Percentiles rank a stretch among this genome's conserved stretches.
phyloP scores from a whole-genome alignment of 2,113 vertebrate genomes.

The Acrocephalus arundinaceus region DNA sequence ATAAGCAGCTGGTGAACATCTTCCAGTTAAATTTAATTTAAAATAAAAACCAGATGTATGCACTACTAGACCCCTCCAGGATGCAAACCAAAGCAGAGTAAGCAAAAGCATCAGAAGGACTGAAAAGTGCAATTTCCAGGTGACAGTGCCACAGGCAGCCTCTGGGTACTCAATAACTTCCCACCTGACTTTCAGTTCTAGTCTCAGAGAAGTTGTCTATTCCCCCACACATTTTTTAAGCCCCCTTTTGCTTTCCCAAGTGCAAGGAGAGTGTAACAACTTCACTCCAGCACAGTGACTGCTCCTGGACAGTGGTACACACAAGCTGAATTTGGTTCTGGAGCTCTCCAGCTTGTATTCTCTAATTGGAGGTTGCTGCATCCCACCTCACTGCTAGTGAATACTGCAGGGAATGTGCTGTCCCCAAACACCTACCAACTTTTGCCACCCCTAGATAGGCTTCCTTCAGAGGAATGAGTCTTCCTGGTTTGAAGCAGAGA shows the following conservation, averaged over 20 bases:
- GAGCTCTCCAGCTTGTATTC: background rate
- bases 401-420: background rate
- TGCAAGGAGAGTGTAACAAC: background rate
- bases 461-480: background rate
- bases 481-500: background rate
- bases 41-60: background rate
- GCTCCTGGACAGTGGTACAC: background rate
- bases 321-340: background rate
- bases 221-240: background rate
- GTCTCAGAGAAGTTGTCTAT: background rate
- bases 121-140: background rate
- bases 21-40: background rate
- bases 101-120: background rate
- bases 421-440: background rate
- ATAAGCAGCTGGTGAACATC: background rate
- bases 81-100: background rate
- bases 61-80: background rate
- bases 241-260: background rate
- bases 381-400: background rate
- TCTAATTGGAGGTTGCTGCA: accelerated
- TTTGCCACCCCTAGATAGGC: background rate
- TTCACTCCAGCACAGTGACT: background rate
- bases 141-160: background rate
- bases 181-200: background rate
- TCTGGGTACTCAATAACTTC: accelerated